Base-by-base conservation (phyloP, 2,797 vertebrate species). In the Lutjanus campechanus region DNA sequence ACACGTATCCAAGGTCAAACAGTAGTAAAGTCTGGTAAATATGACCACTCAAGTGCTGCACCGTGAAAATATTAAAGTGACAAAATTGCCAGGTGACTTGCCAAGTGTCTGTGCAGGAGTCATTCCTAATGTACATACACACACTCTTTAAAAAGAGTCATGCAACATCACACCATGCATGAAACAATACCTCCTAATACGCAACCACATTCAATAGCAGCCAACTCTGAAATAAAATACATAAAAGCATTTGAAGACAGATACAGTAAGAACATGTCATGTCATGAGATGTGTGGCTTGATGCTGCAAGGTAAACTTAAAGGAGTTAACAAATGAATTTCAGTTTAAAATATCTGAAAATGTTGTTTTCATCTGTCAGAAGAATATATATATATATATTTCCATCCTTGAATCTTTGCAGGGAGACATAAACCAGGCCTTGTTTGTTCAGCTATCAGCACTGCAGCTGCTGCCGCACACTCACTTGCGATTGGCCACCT, bases 401-500 rank as follows among this genome's bases (percentile, higher is more conserved):
- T 53, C 53, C 67, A 17, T 13, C 19, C 41, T 10, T 20, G 17
- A 44, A 36, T 66, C 40, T 76, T 55, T 63, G 41, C 56, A 73
- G 47, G 55, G 54, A 79, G 67, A 61, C 69, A 74, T 78, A 82
- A 81, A 89, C 85, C 78, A 73, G 36, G 49, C 46, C 36, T 55
- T 85, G 82, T 86, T 88, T 90, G 46, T 69, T 64, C 54, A 68
- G 54, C 25, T 47, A 78, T 84, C 16, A 54, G 69, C 75, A 76
- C 59, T 77, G 80, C 79, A 90, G 85, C 85, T 43, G 81, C 43
- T 75, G 56, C 47, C 15, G 82, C 74, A 79, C 82, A 95, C 95
- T 95, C 82, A 96, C 95, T 89, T 88, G 78, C 59, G 89, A 77
- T 85, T 83, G 3, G 72, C 78, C 75, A 55, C 81, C 77, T 90